Evolutionary conservation across 1,140 invertebrate genomes (phyloP), one percentile per base, ranked within the genome.

Genomic region (Triops longicaudatus): DNA sequence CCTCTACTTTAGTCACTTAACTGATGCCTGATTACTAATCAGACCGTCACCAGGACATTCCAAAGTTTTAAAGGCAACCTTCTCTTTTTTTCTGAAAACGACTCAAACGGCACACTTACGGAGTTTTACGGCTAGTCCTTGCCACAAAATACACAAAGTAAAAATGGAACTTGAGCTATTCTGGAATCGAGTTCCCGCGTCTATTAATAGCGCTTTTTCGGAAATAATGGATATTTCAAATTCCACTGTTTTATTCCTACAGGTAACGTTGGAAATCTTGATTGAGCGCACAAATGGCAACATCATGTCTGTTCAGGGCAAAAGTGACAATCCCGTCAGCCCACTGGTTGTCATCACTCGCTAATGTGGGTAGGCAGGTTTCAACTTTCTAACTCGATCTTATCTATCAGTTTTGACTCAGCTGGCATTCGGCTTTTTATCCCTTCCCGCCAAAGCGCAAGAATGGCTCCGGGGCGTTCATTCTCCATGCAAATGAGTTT

Each of bases 361-460:
- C 50, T 63, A 63, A 63, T 63, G 50, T 17, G 14, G 50, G 50
- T 63, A 63, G 50, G 50, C 50, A 63, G 50, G 50, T 63, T 63
- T 63, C n/a, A 63, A 22, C 50, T 63, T 63, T 17, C 31, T 37
- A 63, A 17, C 17, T 63, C 50, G 50, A 63, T 63, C 50, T 63
- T 63, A 63, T 63, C 50, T n/a, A 63, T n/a, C 14, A 63, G 7
- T 63, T 63, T 22, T 22, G 50, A 63, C 14, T 63, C 14, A 63
- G 14, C 22, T 5, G 3, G 22, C 22, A 22, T n/a, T 63, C 22
- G 17, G 17, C 50, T n/a, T 63, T 63, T 63, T 63, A n/a, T 63
- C 50, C 31, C 31, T 2, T 37, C 31, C 31, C 31, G 31, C 31
- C 31, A 37, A 22, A 63, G 50, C 50, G 7, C 17, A n/a, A 63